These are phyloP conservation scores for Cyprinodon brontotheroides DNA, from an alignment of 2,113 vertebrate genomes.

Conservation along the genomic window DNA sequence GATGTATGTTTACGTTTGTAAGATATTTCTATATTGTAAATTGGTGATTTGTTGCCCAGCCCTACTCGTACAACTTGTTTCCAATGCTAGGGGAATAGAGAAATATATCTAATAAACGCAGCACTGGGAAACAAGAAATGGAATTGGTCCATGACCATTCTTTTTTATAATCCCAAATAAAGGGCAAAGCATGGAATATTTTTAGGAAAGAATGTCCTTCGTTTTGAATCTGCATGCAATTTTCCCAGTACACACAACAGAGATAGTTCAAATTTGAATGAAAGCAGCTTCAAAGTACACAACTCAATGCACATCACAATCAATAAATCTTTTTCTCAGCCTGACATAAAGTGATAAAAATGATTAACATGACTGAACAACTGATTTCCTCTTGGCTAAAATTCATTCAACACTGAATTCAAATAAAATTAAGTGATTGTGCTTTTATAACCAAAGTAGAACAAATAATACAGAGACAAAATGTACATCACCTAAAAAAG, in stretches of 20 bases:
- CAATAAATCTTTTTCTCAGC: conserved; percentile 59
- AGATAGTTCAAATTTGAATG: conserved; percentile 62
- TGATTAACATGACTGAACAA: conserved; percentile 52
- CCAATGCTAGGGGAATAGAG: conserved; percentile 44
- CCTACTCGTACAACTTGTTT: conserved; percentile 33
- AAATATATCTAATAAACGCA: conserved; percentile 42
- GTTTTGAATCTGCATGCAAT: conserved; percentile 68
- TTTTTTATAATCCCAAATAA: conserved; percentile 39
- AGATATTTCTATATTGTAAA: conserved; percentile 15
- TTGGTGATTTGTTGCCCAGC: conserved; percentile 44
- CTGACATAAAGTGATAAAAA: conserved; percentile 31
- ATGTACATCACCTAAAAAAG: conserved; percentile 81
- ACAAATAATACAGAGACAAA: conserved; percentile 78
- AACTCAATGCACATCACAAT: conserved; percentile 63
- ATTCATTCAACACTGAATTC: conserved; percentile 90
- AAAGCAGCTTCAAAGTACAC: conserved; percentile 69
- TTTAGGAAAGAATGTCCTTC: conserved; percentile 45
- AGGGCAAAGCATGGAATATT: conserved; percentile 47
- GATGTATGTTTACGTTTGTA: neutral
- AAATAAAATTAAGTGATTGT: conserved; percentile 98
- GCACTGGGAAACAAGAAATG: conserved; percentile 52
- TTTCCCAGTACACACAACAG: conserved; percentile 68
- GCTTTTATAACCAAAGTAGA: conserved; percentile 95
- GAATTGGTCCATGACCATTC: conserved; percentile 57
- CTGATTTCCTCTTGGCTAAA: conserved; percentile 81